These are phyloP conservation scores for Drosophila algonquin DNA, from an alignment of 2,888 invertebrate species.

Conservation along the genomic window DNA sequence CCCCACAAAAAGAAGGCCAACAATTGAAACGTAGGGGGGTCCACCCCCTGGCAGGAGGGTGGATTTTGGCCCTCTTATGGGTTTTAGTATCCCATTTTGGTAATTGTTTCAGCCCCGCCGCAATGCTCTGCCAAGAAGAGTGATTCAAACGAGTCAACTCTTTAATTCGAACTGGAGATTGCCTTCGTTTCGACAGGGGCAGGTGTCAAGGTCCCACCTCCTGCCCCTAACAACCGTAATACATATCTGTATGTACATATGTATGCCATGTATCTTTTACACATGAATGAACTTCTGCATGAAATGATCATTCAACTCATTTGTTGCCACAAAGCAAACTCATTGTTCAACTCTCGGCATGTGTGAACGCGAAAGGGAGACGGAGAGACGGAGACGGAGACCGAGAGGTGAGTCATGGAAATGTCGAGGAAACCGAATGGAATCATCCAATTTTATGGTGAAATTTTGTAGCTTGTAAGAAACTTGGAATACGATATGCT, in stretches of 20 bases:
- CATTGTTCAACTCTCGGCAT: constrained; percentile 13
- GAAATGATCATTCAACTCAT: neutral
- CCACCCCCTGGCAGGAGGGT: neutral
- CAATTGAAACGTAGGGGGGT: constrained; percentile 6
- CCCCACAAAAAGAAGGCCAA: constrained; percentile 36
- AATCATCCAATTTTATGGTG: constrained; percentile 28
- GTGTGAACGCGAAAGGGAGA: neutral
- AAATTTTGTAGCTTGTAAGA: constrained; percentile 1
- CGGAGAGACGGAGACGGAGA: constrained; percentile 14
- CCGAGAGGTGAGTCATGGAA: constrained; percentile 18
- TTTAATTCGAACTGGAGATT: neutral
- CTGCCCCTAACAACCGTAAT: neutral
- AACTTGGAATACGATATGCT: neutral
- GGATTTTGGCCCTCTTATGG: constrained; percentile 40
- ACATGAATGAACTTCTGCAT: too few relatives aligned
- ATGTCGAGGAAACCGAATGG: constrained; percentile 6
- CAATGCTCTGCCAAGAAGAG: neutral
- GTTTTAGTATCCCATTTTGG: constrained; percentile 63
- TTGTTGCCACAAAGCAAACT: constrained; percentile 4
- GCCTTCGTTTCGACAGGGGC: constrained; percentile 1
- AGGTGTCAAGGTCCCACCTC: neutral
- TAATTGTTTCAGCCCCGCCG: constrained; percentile 61
- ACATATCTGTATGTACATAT: neutral
- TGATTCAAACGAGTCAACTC: neutral
- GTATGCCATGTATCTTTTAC: neutral